Conservation (phyloP, 1,140 invertebrate species). For the Hycleus cichorii region DNA sequence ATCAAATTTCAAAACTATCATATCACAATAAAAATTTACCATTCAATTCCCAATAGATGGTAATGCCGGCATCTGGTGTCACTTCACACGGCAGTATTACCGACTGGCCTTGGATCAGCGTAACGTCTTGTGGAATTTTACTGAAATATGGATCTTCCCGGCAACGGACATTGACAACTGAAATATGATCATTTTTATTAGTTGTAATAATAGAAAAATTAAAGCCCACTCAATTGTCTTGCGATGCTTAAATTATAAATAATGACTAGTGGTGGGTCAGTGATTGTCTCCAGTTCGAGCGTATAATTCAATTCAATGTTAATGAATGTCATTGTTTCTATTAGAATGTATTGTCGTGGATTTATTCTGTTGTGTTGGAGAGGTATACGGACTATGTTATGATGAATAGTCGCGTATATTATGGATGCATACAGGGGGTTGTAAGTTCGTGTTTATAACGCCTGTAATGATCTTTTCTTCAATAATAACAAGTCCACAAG, state of each 20-base stretch:
- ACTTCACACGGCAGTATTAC: constrained; percentile 50
- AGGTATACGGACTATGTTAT: background rate
- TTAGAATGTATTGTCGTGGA: constrained; percentile 1
- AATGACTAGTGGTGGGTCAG: background rate
- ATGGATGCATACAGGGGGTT: background rate
- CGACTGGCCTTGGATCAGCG: constrained; percentile 45
- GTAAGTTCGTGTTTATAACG: constrained; percentile 5
- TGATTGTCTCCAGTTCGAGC: background rate
- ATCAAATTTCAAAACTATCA: constrained; percentile 7
- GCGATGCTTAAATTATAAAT: background rate
- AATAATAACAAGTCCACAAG: no score
- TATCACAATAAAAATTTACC: constrained; percentile 31
- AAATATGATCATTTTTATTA: background rate
- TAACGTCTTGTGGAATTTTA: constrained; percentile 43
- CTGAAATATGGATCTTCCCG: constrained; percentile 52
- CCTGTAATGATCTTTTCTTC: constrained; percentile 7
- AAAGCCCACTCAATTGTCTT: background rate
- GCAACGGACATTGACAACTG: constrained; percentile 7
- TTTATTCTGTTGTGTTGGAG: background rate
- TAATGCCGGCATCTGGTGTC: constrained; percentile 45
- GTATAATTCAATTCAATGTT: constrained; percentile 14
- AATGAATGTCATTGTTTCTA: constrained; percentile 4
- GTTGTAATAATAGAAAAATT: background rate
- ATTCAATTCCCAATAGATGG: constrained; percentile 53
- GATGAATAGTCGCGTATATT: background rate